Evolutionary conservation across 2,888 invertebrate genomes (phyloP), one percentile per base, ranked within the genome.

Genomic region (Toxonevra muliebris): DNA sequence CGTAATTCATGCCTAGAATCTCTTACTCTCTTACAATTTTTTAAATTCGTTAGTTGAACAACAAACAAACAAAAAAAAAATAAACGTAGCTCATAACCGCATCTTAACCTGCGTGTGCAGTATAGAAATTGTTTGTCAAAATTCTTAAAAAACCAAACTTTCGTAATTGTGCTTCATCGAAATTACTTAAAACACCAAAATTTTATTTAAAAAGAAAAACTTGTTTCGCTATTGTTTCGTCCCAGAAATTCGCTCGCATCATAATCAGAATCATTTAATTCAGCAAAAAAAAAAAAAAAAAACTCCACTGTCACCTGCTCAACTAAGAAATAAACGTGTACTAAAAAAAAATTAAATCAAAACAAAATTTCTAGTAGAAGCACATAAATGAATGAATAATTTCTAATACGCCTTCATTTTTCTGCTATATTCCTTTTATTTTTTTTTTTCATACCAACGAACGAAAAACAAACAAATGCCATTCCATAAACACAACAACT

Each of bases 361-460:
- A n/a, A 4, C 13, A 48, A n/a, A 48, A n/a, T n/a, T 19, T 54
- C 54, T 19, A 54, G 12, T 59, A 59, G 48, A 45, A 48, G 60
- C 60, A 60, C 61, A 41, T 30, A 53, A 19, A 1, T 15, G 17
- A 61, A 48, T 11, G 3, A 3, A n/a, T 50, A 40, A 61, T 57
- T 19, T 52, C 64, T 48, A 54, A 61, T 45, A 41, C 50, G 61
- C 53, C 50, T n/a, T 52, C 42, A 15, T 20, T 53, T 61, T 42
- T 61, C 61, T 61, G 61, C 61, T 61, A 61, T 61, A 50, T 61
- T 61, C 61, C 61, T 61, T 61, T 52, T 61, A 30, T 76, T 76
- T 74, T 80, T 79, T 76, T 76, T 74, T 80, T 79, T 78, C 79
- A 80, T 78, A 76, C 76, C 72, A 68, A 72, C 69, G 72, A 43